A percentile compares a stretch with the other conserved stretches of the same genome.
Evolutionary conservation across 2,113 vertebrate genomes (phyloP).

Genomic region (Ceuthmochares aereus): DNA sequence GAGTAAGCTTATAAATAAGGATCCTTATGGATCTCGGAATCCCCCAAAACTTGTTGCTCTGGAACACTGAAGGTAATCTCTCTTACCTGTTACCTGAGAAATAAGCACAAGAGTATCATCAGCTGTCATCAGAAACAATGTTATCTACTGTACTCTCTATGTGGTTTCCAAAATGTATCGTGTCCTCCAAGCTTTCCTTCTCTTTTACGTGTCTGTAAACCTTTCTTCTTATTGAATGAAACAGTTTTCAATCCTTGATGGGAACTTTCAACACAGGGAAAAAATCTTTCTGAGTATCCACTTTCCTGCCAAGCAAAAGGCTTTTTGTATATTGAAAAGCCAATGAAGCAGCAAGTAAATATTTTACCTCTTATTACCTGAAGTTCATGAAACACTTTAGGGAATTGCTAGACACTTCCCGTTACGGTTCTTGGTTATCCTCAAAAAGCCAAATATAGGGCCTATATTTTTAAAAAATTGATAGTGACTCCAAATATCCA

Average conservation of each 20-base stretch:
- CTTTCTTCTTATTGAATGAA: not conserved
- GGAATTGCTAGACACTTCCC: not conserved
- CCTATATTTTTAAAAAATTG: not conserved
- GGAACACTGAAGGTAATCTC: not conserved
- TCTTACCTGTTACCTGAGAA: not conserved
- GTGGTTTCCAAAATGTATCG: not conserved
- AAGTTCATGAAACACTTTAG: not conserved
- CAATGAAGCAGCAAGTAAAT: not conserved
- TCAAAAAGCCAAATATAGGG: not conserved
- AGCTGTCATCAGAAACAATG: not conserved
- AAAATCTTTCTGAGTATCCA: not conserved
- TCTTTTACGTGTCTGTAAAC: not conserved
- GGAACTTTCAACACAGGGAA: not conserved
- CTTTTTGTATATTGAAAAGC: not conserved
- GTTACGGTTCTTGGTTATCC: not conserved
- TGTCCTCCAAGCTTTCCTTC: not conserved
- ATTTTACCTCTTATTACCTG: not conserved
- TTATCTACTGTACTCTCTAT: not conserved
- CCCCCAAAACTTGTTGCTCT: not conserved
- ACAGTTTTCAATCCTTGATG: not conserved
- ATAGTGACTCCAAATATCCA: not conserved
- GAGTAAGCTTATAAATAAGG: not conserved
- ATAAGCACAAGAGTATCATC: not conserved
- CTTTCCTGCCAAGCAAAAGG: not conserved
- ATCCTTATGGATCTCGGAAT: not conserved